phyloP scores from a whole-genome alignment of 2,113 vertebrate genomes.

The Probosciger aterrimus region DNA sequence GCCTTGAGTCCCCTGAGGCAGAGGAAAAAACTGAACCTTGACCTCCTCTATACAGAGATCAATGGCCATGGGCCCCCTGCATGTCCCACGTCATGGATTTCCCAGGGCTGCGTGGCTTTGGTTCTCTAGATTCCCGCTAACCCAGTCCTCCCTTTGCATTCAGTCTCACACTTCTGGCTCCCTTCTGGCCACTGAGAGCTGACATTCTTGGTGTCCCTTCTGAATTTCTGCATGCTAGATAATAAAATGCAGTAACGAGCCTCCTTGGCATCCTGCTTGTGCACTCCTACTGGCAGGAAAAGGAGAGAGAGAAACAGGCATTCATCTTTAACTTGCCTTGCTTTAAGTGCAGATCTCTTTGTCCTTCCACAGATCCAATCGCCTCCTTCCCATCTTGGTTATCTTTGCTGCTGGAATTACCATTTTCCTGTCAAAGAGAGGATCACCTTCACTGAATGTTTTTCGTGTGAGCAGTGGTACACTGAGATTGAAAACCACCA shows the following conservation, averaged over 20 bases:
- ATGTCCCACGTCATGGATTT: slow-evolving; percentile 36
- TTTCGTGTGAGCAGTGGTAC: background rate
- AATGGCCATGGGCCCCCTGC: background rate
- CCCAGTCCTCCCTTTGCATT: background rate
- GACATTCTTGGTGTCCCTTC: background rate
- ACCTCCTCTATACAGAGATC: slow-evolving; percentile 18
- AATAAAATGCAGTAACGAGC: background rate
- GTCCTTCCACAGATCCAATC: background rate
- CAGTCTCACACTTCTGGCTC: background rate
- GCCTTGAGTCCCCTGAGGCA: background rate
- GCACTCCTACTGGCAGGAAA: background rate
- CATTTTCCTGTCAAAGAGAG: background rate
- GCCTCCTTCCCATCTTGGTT: background rate
- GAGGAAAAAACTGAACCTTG: slow-evolving; percentile 29
- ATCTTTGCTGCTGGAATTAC: background rate
- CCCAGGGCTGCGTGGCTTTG: slow-evolving; percentile 32
- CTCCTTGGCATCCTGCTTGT: background rate
- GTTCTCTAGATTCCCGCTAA: background rate
- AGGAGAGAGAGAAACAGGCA: background rate
- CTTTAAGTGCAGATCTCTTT: background rate
- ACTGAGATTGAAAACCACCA: background rate
- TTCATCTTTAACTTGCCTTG: background rate
- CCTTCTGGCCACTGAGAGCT: background rate
- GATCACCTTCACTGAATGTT: accelerated
- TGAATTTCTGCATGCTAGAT: background rate